These are phyloP conservation scores for Crotalus tigris DNA, from an alignment of 2,113 vertebrate species.

Conservation along the genomic window DNA sequence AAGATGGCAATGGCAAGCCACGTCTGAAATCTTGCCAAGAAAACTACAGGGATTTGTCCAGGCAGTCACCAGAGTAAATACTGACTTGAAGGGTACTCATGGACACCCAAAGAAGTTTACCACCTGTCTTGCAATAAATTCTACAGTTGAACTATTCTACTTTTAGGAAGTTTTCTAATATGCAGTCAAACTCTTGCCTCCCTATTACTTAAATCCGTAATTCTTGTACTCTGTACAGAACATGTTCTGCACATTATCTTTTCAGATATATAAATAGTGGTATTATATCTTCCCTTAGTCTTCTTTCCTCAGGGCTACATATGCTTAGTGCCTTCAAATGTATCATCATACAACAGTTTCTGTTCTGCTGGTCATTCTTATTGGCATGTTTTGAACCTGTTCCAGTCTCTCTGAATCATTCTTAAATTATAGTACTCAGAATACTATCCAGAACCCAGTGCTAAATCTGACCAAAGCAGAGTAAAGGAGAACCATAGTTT, in stretches of 20 bases:
- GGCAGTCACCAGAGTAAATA: not conserved
- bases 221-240: not conserved
- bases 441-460: not conserved
- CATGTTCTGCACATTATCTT: not conserved
- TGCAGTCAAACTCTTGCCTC: not conserved
- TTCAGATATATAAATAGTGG: not conserved
- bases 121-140: not conserved
- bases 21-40: not conserved
- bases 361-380: not conserved
- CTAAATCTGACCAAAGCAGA: not conserved
- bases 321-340: not conserved
- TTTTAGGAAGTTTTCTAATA: not conserved
- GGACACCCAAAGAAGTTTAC: not conserved
- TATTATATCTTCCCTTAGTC: not conserved
- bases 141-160: not conserved
- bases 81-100: not conserved
- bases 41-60: not conserved
- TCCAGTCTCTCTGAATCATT: not conserved
- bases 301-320: not conserved
- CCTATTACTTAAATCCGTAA: not conserved
- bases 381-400: not conserved
- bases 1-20: not conserved
- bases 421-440: not conserved
- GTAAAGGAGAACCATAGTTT: not conserved
- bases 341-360: not conserved